phyloP scores from a whole-genome alignment of 2,113 vertebrate genomes.

The Neolamprologus ventralis region DNA sequence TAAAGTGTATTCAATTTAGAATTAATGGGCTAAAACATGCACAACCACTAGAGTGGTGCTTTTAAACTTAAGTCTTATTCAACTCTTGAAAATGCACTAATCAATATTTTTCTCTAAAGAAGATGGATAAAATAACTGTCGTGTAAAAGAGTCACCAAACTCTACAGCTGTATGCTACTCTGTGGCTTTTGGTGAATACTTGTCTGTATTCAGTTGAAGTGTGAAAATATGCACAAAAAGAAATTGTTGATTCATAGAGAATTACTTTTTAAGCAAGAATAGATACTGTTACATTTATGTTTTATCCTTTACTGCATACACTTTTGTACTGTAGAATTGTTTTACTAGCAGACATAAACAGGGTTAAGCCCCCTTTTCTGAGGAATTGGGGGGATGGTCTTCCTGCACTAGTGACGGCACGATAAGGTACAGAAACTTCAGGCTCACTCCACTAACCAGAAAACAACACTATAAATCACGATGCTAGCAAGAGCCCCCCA shows the following conservation, averaged over 20 bases:
- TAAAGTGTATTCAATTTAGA: not conserved
- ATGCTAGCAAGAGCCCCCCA: not conserved
- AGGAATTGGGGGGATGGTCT: not conserved
- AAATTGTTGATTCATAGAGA: not conserved
- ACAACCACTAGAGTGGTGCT: not conserved
- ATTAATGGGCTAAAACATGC: conserved; percentile 1
- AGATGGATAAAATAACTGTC: not conserved
- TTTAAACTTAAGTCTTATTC: not conserved
- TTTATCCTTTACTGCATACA: not conserved
- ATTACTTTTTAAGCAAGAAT: not conserved
- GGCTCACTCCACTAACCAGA: not conserved
- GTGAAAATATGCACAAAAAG: not conserved
- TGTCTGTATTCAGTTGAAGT: not conserved
- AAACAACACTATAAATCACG: not conserved
- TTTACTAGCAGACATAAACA: not conserved
- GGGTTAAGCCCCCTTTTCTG: accelerated
- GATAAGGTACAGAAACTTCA: not conserved
- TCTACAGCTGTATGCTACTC: not conserved
- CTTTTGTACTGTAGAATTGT: accelerated
- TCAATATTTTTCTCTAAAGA: not conserved
- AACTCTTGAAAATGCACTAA: not conserved
- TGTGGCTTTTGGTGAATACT: not conserved
- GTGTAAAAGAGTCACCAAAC: not conserved
- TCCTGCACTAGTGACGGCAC: not conserved
- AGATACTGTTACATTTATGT: not conserved